phyloP scores from a whole-genome alignment of 2,888 invertebrate species.

The Scaeva pyrastri region DNA sequence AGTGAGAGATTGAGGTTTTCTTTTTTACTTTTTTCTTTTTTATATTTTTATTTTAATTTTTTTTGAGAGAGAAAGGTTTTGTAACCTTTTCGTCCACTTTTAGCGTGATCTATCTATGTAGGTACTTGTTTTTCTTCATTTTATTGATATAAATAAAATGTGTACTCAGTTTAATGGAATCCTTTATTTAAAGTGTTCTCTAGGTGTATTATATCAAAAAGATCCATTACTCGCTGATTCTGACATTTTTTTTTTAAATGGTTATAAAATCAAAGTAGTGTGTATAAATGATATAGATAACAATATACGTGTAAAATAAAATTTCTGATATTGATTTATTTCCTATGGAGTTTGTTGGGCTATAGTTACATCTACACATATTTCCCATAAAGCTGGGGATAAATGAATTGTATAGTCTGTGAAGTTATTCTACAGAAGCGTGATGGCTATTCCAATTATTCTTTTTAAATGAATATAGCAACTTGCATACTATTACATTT shows the following conservation, averaged over 20 bases:
- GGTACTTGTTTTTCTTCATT: background rate
- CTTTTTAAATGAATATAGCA: too few relatives aligned
- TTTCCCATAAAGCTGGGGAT: too few relatives aligned
- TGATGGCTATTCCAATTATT: too few relatives aligned
- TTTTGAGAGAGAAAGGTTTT: background rate
- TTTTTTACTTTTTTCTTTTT: conserved; percentile 6
- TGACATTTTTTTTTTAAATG: background rate
- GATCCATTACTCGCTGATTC: background rate
- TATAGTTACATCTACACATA: too few relatives aligned
- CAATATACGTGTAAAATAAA: too few relatives aligned
- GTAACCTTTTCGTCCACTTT: conserved; percentile 26
- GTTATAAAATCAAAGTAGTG: conserved; percentile 1
- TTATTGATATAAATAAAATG: conserved; percentile 37
- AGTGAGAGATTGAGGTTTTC: conserved; percentile 49
- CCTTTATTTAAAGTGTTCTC: conserved; percentile 13
- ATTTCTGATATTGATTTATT: too few relatives aligned
- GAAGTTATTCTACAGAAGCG: too few relatives aligned
- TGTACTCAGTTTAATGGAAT: conserved; percentile 42
- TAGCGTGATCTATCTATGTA: background rate
- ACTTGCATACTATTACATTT: too few relatives aligned
- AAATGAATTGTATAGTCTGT: too few relatives aligned
- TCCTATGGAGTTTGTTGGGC: too few relatives aligned
- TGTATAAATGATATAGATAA: too few relatives aligned
- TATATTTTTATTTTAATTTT: conserved; percentile 19
- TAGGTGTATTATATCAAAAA: conserved; percentile 5